These are phyloP conservation scores for Enteromius viviparus DNA, from an alignment of 2,797 vertebrate species.

Conservation along the genomic window DNA sequence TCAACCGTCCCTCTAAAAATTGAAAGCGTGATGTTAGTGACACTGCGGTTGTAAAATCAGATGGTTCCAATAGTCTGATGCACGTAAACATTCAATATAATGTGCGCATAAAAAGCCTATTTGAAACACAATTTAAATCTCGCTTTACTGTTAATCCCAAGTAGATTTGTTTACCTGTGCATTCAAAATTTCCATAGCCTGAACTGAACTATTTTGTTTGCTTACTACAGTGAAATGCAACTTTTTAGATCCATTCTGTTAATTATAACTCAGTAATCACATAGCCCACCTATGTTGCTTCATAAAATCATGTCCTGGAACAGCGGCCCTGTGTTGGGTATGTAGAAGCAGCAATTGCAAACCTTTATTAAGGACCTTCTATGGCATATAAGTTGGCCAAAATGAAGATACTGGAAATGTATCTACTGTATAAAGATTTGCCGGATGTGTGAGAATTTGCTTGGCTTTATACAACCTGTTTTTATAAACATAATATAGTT, in stretches of 20 bases:
- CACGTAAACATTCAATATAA: background rate
- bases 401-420: background rate
- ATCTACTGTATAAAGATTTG: background rate
- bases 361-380: background rate
- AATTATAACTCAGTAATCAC: background rate
- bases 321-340: background rate
- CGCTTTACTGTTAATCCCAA: background rate
- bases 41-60: conserved; percentile 31
- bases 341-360: background rate
- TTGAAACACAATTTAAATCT: conserved; percentile 36
- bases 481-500: background rate
- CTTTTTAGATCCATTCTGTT: background rate
- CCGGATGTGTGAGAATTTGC: background rate
- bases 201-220: background rate
- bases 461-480: background rate
- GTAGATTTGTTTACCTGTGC: conserved; percentile 19
- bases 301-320: background rate
- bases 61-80: conserved; percentile 25
- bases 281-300: background rate
- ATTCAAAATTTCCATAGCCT: background rate
- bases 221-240: background rate
- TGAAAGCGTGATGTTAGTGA: conserved; percentile 9
- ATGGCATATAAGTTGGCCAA: background rate
- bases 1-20: conserved; percentile 2
- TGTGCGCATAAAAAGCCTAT: background rate